phyloP scores from a whole-genome alignment of 2,888 invertebrate species.

The Monochamus alternatus region DNA sequence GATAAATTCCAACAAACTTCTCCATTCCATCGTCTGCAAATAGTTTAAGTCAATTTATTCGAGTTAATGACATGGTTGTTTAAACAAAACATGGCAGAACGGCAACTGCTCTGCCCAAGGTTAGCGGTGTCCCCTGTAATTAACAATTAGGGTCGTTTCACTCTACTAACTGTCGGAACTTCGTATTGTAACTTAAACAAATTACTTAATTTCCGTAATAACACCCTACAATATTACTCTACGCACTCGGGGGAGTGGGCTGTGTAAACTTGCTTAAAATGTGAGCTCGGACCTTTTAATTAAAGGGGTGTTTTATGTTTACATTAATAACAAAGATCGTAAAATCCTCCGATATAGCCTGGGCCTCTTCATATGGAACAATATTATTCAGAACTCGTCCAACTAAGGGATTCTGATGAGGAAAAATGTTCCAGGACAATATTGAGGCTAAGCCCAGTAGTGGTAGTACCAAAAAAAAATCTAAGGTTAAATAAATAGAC shows the following conservation, averaged over 20 bases:
- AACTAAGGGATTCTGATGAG: too few relatives aligned
- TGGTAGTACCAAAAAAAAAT: too few relatives aligned
- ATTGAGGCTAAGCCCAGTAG: too few relatives aligned
- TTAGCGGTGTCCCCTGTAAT: constrained; percentile 32
- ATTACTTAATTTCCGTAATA: constrained; percentile 53
- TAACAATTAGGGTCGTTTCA: constrained; percentile 34
- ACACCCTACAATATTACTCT: constrained; percentile 31
- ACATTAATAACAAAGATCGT: constrained; percentile 7
- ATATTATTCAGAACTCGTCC: neutral
- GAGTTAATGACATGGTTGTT: constrained; percentile 20
- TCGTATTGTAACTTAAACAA: constrained; percentile 49
- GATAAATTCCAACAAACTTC: constrained; percentile 11
- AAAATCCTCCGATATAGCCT: neutral
- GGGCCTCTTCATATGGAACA: neutral
- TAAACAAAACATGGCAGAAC: constrained; percentile 25
- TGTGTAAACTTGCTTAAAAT: constrained; percentile 16
- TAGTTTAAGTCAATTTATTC: constrained; percentile 23
- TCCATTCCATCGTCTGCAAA: constrained; percentile 4
- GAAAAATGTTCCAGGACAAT: too few relatives aligned
- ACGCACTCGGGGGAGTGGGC: constrained; percentile 18
- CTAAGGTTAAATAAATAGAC: too few relatives aligned
- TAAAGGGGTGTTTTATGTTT: constrained; percentile 15
- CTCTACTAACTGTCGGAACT: constrained; percentile 42
- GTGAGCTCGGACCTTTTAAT: constrained; percentile 10
- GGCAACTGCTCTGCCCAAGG: constrained; percentile 15